Evolutionary conservation across 2,888 invertebrate species (phyloP), one percentile per base, ranked within the genome.

Genomic region (Globia sparganii): DNA sequence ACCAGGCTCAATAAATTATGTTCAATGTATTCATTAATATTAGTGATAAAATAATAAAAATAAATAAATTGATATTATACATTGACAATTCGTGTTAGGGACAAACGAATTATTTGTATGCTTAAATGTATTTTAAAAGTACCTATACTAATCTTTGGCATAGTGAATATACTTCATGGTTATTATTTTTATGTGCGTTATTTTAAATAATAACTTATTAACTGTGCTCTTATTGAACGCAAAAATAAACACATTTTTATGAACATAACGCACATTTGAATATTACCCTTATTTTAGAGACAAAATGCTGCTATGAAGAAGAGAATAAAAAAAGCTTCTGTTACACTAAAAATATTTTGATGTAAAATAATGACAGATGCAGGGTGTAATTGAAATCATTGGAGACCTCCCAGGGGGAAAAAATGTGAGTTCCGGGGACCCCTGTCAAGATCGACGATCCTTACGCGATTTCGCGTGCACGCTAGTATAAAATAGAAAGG

Each of bases 1-100:
- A 72, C 65, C 75, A 58, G 80, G 90, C 89, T 89, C 89, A 89
- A 89, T 75, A 77, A 75, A 69, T 81, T 86, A 78, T 76, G 68
- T 88, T 83, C 75, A 78, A 81, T 77, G 65, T 84, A 76, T 79
- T 80, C 62, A 73, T 69, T 78, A 80, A 74, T 79, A 62, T 74
- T 77, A 86, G 77, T 73, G 58, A 61, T 84, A 70, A 81, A 62
- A 65, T 73, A 71, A 67, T 66, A 75, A 75, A 80, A 74, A 72
- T 65, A 69, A 65, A 77, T 64, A 81, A 81, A 78, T 71, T 77
- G 81, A 87, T 88, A 84, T 84, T 79, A 84, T 75, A 80, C 72
- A 80, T 79, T 87, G 77, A 67, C 75, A 75, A 86, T 75, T 68
- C 69, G 79, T 83, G 77, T 83, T 87, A 86, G 76, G 67, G 61